These are phyloP conservation scores for Gallinago paraguaiae DNA, from an alignment of 2,113 vertebrate genomes.

Conservation along the genomic window DNA sequence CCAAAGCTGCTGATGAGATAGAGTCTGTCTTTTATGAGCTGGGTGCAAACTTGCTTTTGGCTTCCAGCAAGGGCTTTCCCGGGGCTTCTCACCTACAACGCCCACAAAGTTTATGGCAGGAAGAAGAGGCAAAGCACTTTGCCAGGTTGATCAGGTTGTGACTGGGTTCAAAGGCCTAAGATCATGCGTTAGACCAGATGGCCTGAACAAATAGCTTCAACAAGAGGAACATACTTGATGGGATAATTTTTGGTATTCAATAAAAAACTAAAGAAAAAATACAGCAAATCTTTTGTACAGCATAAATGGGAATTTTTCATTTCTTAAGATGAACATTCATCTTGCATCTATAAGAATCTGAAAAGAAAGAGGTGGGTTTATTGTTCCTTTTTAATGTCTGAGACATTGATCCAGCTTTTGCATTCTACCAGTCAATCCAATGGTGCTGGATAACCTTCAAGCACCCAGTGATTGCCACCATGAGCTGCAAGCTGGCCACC, in stretches of 20 bases:
- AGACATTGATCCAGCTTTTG: not conserved
- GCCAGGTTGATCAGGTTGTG: not conserved
- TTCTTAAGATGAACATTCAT: not conserved
- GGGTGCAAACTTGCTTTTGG: not conserved
- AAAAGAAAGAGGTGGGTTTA: not conserved
- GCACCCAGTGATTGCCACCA: not conserved
- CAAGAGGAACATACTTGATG: not conserved
- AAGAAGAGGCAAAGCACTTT: not conserved
- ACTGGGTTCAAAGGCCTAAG: not conserved
- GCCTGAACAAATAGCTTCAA: not conserved
- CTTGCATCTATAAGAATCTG: not conserved
- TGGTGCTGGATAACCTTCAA: not conserved
- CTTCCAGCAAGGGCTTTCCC: not conserved
- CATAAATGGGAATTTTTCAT: not conserved
- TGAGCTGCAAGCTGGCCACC: not conserved
- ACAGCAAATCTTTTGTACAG: not conserved
- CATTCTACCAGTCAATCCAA: not conserved
- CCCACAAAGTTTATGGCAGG: not conserved
- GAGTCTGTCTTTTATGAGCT: not conserved
- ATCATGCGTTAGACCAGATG: not conserved
- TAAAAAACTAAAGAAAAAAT: not conserved
- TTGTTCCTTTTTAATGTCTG: not conserved
- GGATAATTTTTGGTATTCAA: not conserved
- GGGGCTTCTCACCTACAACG: not conserved
- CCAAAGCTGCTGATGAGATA: slow-evolving; percentile 49